These are phyloP conservation scores for Rostrhamus sociabilis DNA, from an alignment of 2,797 vertebrate genomes.

Conservation along the genomic window DNA sequence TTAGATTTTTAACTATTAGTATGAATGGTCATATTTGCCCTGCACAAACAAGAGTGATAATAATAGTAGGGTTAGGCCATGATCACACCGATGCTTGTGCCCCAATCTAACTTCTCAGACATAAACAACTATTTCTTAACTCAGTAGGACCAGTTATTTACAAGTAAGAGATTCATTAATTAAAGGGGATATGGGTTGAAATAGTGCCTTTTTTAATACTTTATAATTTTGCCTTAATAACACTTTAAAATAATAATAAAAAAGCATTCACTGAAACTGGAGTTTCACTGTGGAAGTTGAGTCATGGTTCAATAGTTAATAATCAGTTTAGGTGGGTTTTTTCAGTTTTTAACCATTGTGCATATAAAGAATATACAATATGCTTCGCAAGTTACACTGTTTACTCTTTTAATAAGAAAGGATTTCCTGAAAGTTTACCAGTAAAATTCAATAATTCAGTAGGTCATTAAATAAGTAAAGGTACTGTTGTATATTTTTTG, in stretches of 20 bases:
- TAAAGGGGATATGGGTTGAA: background rate
- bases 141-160: background rate
- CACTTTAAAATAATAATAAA: background rate
- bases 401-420: background rate
- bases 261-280: background rate
- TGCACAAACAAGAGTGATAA: background rate
- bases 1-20: background rate
- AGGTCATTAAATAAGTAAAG: background rate
- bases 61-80: background rate
- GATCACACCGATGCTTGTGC: background rate
- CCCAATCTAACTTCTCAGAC: background rate
- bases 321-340: rapidly evolving
- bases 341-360: background rate
- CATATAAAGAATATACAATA: background rate
- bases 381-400: background rate
- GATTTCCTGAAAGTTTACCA: background rate
- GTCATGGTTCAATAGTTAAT: background rate
- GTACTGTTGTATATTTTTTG: background rate
- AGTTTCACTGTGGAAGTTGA: background rate
- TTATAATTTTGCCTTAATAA: background rate
- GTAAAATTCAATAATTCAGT: background rate
- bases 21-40: background rate
- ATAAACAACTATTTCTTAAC: background rate
- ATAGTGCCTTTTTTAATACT: background rate
- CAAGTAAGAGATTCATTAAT: background rate